Conservation (phyloP, 2,113 vertebrate species). For the Noturus placidus region DNA sequence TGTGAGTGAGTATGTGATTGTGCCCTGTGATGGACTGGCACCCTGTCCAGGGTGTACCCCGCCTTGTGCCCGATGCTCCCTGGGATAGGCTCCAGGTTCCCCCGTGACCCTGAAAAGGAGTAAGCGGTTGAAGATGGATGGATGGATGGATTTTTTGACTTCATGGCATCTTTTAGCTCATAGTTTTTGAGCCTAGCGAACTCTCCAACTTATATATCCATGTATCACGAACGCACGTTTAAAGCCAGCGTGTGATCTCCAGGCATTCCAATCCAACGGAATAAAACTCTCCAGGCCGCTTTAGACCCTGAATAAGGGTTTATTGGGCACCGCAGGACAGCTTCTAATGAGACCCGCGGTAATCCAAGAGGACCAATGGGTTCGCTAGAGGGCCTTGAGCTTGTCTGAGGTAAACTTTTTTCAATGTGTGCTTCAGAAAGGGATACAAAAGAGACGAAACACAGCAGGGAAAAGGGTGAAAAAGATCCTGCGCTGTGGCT, state of each 20-base stretch:
- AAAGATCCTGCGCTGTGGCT: neutral
- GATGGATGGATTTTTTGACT: no score
- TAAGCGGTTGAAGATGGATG: no score
- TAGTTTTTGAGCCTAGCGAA: neutral
- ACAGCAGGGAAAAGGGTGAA: neutral
- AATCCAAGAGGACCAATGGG: conserved; percentile 30
- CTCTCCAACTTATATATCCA: neutral
- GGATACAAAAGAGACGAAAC: neutral
- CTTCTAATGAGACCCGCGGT: conserved; percentile 56
- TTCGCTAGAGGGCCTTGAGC: conserved; percentile 22
- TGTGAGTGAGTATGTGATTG: no score
- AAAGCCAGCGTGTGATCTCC: conserved; percentile 1
- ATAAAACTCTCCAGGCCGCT: conserved; percentile 36
- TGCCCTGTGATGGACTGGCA: no score
- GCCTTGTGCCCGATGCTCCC: no score
- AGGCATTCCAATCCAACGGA: neutral
- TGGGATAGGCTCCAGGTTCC: no score
- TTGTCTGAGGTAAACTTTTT: conserved; percentile 2
- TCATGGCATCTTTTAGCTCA: neutral
- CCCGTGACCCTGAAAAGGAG: no score
- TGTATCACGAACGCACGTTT: neutral
- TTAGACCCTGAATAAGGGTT: conserved; percentile 50
- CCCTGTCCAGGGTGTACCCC: no score
- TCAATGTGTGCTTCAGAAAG: neutral
- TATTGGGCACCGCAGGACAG: conserved; percentile 46